Conservation (phyloP, 2,113 vertebrate species). For the Lutjanus erythropterus region DNA sequence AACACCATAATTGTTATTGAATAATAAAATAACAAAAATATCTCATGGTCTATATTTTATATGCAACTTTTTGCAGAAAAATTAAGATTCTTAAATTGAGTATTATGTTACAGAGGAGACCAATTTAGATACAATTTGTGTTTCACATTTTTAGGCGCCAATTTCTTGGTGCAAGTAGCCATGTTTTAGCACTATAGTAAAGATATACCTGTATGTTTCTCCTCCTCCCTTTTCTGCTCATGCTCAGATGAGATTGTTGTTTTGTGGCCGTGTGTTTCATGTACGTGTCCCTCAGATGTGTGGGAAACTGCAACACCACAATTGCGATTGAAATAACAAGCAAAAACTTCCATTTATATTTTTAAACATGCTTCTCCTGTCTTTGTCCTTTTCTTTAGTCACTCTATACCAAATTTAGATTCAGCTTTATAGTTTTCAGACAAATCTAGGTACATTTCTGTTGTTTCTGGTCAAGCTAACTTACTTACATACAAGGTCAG, state of each 20-base stretch:
- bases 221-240: neutral
- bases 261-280: neutral
- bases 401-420: neutral
- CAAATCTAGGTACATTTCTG: neutral
- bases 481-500: too few relatives aligned
- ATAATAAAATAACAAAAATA: neutral
- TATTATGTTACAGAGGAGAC: too few relatives aligned
- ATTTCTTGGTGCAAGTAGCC: neutral
- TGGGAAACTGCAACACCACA: neutral
- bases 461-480: neutral
- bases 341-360: too few relatives aligned
- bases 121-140: too few relatives aligned
- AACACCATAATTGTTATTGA: conserved; percentile 12
- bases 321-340: neutral
- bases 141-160: too few relatives aligned
- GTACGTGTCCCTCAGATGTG: neutral
- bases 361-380: neutral
- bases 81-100: too few relatives aligned
- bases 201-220: too few relatives aligned
- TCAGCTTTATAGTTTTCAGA: too few relatives aligned
- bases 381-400: neutral
- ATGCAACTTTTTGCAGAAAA: too few relatives aligned
- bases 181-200: neutral
- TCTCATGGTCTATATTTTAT: neutral
- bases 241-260: neutral